Evolutionary conservation across 1,140 invertebrate species (phyloP).

Genomic region (Bombus terrestris): DNA sequence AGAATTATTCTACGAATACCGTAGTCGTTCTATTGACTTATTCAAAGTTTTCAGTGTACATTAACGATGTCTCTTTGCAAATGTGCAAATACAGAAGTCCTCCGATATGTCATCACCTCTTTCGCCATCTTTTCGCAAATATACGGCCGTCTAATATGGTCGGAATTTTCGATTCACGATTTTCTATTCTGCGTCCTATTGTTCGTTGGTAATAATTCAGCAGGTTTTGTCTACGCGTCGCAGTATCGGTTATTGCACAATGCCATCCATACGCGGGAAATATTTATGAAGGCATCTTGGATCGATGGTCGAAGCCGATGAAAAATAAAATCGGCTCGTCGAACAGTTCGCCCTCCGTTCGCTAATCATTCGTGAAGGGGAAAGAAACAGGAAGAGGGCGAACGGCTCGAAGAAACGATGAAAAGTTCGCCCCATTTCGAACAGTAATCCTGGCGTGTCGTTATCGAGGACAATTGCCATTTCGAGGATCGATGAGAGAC

Average conservation of each 20-base stretch:
- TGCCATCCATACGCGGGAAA: not conserved
- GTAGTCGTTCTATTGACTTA: not conserved
- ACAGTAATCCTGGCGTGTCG: slow-evolving; percentile 1
- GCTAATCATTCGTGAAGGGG: not conserved
- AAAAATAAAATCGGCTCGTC: not conserved
- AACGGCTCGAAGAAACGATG: not conserved
- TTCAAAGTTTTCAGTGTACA: not conserved
- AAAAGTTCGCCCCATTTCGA: slow-evolving; percentile 8
- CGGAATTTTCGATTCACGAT: not conserved
- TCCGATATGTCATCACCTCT: not conserved
- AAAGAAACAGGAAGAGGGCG: not conserved
- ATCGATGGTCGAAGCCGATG: not conserved
- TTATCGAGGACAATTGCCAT: not conserved
- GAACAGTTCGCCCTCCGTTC: not conserved
- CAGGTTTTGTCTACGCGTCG: not conserved
- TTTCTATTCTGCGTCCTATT: not conserved
- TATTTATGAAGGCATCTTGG: not conserved
- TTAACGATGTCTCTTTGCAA: not conserved
- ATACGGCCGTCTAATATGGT: not conserved
- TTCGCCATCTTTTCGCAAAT: not conserved
- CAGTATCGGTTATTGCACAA: not conserved
- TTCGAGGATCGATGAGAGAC: not conserved
- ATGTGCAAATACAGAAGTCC: not conserved
- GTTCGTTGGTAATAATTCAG: slow-evolving; percentile 21
- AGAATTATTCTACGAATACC: not conserved